Base-by-base conservation (phyloP, 2,888 invertebrate genomes). In the Anagyrus pseudococci region DNA sequence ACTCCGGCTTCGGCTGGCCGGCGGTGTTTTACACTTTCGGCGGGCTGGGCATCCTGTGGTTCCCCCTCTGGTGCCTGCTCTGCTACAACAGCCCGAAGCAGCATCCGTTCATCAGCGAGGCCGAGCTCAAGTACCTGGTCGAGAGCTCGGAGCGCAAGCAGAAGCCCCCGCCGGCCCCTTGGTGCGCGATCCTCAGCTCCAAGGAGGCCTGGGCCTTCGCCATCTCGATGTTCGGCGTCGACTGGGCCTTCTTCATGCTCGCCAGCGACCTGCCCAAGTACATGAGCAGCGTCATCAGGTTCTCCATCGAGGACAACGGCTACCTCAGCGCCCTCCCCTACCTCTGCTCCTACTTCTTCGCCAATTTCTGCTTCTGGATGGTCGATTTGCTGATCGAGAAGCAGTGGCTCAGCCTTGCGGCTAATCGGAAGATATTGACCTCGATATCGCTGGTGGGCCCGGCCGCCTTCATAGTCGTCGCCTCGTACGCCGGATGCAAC, bases 21-120 rank as follows among this genome's bases (percentile, higher is more conserved):
- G 85, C 87, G 0, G 91, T 91, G 2, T 93, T 92, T 80, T 92
- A 92, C 73, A 81, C 91, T 37, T 92, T 92, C 74, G 92, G 92
- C 22, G 84, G 84, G 4, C 73, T 89, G 15, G 91, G 90, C 19
- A 81, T 90, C 7, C 49, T 89, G 0, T 92, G 91, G 91, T 91
- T 88, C 69, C 79, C 87, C 57, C 75, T 88, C 62, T 89, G 88
- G 84, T 86, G 87, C 1, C 4, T 72, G 1, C 22, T 75, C 4
- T 70, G 74, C 48, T 74, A 68, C 67, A 75, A 75, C 63, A 71
- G 67, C 33, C 77, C 78, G 0, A 67, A 70, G 17, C 68, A 70
- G 22, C 76, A 78, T 66, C 76, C 75, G 7, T 74, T 73, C 62
- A 76, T 78, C 22, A 68, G 72, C 0, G 72, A 73, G 1, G 50